Evolutionary conservation across 2,797 vertebrate species (phyloP), one percentile per base, ranked within the genome.

Genomic region (Coendou prehensilis): DNA sequence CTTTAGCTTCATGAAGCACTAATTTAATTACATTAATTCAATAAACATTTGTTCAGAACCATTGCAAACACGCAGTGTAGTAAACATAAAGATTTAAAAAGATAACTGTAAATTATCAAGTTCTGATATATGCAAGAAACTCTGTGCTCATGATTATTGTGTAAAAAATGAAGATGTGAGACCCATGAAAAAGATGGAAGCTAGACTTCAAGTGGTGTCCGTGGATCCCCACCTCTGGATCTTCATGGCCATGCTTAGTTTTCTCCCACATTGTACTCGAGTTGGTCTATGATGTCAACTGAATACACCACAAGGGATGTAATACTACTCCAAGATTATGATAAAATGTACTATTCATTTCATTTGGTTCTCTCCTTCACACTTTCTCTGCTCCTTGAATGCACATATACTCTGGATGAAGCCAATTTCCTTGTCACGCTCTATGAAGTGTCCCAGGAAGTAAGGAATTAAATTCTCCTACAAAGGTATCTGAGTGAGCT

Each of bases 191-290:
- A n/a, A 89, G 26, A 84, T 26, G 5, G 18, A 9, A 57, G 37
- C 6, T 56, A 69, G 17, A 23, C 4, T 56, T 20, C 59, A 87
- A 41, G 15, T 9, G 22, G 18, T 4, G 4, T 0, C 10, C 13
- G 33, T 5, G 0, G 23, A 61, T 6, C 8, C 2, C 2, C 50
- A 18, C 2, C 26, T n/a, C 18, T 22, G 47, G 4, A 0, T 73
- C 28, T 81, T 69, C 23, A 64, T 14, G 67, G 8, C 4, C 1
- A 67, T 61, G 52, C 41, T 33, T 52, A 17, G 0, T 57, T 5
- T 30, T 10, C 33, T 14, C 18, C 13, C 9, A 37, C 26, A 13
- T 2, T 45, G 23, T 64, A 9, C 11, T 6, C n/a, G 9, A 1
- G 37, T 10, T 14, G 23, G 2, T 30, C n/a, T 87, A 33, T 30